phyloP scores from a whole-genome alignment of 2,797 vertebrate genomes.

The Coregonus sp. region DNA sequence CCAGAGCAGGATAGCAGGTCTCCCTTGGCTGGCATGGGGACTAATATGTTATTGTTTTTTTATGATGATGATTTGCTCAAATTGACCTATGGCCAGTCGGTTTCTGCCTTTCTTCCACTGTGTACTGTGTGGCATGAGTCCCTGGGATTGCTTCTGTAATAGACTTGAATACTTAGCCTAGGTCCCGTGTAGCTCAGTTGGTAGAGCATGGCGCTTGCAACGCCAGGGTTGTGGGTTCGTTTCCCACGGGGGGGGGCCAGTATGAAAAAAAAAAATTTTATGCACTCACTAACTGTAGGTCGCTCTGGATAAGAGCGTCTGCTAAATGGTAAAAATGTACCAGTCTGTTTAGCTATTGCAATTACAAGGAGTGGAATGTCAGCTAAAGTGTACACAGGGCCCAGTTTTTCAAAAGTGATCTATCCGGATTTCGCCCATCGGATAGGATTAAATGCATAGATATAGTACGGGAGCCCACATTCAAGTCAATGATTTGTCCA shows the following conservation, averaged over 20 bases:
- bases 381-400: not conserved
- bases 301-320: too few relatives aligned
- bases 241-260: too few relatives aligned
- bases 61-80: not conserved
- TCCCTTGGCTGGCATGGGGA: not conserved
- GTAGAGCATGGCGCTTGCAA: too few relatives aligned
- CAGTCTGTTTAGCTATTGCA: not conserved
- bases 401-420: not conserved
- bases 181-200: too few relatives aligned
- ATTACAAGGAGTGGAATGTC: not conserved
- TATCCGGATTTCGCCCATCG: too few relatives aligned
- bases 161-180: not conserved
- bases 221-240: too few relatives aligned
- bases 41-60: not conserved
- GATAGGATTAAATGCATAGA: too few relatives aligned
- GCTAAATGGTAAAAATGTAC: not conserved
- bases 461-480: too few relatives aligned
- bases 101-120: not conserved
- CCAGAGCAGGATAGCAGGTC: not conserved
- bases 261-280: too few relatives aligned
- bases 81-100: not conserved
- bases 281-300: too few relatives aligned
- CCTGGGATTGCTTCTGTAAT: not conserved
- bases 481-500: too few relatives aligned
- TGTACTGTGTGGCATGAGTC: not conserved